Conservation (phyloP, 2,113 vertebrate species). For the Dasyprocta punctata region DNA sequence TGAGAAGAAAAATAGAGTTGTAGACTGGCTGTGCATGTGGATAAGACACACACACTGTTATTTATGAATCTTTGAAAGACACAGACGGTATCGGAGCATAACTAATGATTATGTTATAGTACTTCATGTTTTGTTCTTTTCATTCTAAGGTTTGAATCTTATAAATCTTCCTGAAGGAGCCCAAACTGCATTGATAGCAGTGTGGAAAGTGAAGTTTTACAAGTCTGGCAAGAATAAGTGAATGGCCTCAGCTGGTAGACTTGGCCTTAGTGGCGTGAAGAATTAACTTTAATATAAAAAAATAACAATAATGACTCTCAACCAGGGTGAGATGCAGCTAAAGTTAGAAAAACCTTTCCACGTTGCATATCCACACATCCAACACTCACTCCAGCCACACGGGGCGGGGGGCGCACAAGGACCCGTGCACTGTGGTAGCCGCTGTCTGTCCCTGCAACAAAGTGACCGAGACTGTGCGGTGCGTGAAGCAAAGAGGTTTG, state of each 20-base stretch:
- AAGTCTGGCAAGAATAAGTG: not conserved
- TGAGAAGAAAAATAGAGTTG: not conserved
- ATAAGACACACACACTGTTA: not conserved
- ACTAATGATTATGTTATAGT: not conserved
- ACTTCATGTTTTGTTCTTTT: not conserved
- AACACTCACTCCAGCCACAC: no score
- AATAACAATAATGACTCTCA: not conserved
- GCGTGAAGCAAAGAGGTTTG: not conserved
- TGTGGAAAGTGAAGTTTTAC: not conserved
- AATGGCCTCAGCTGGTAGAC: not conserved
- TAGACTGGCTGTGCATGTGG: not conserved
- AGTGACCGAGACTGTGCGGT: rapidly evolving
- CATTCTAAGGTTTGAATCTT: not conserved
- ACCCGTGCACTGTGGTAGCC: rapidly evolving
- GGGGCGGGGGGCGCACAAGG: rapidly evolving
- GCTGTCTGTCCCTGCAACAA: rapidly evolving
- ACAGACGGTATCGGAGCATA: not conserved
- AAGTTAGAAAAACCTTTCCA: not conserved
- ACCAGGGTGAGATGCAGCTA: not conserved
- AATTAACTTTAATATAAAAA: not conserved
- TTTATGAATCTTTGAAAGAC: not conserved
- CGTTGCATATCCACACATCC: not conserved
- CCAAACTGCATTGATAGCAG: not conserved
- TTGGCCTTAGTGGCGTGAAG: not conserved
- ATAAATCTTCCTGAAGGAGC: not conserved